Evolutionary conservation across 2,113 vertebrate species (phyloP).

Genomic region (Spea multiplicata): DNA sequence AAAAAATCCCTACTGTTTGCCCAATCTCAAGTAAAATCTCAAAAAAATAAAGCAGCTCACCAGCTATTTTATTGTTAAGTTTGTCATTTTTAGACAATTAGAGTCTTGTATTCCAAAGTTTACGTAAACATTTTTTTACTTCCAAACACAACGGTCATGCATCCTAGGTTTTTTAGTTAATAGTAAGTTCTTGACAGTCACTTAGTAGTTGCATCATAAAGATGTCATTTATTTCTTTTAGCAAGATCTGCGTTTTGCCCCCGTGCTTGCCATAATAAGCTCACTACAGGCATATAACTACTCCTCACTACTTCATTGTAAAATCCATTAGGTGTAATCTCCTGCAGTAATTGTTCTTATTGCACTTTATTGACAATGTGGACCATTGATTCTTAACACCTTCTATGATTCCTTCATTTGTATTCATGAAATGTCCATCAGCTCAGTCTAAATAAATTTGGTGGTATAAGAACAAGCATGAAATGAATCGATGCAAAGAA

Average conservation of each 20-base stretch:
- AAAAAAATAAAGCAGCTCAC: no score
- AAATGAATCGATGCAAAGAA: constrained; percentile 89
- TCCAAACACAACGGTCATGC: no score
- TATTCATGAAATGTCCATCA: constrained; percentile 96
- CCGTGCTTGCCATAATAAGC: constrained; percentile 59
- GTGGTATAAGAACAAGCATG: constrained; percentile 81
- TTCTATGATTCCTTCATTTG: constrained; percentile 96
- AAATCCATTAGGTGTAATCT: constrained; percentile 74
- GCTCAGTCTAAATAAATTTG: constrained; percentile 92
- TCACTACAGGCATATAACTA: constrained; percentile 62
- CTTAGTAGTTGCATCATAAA: background rate
- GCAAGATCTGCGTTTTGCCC: background rate
- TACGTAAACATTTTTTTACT: no score
- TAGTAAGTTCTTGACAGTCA: constrained; percentile 6
- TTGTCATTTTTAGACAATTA: no score
- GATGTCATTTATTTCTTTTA: background rate
- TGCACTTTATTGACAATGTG: constrained; percentile 74
- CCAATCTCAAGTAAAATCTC: no score
- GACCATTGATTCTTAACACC: constrained; percentile 84
- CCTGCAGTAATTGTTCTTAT: constrained; percentile 73
- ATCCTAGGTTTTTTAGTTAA: background rate
- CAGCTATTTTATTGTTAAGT: no score
- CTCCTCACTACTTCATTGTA: constrained; percentile 69
- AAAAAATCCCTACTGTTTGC: no score
- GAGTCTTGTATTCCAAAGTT: no score